These are phyloP conservation scores for Menura novaehollandiae DNA, from an alignment of 2,113 vertebrate genomes.

Conservation along the genomic window DNA sequence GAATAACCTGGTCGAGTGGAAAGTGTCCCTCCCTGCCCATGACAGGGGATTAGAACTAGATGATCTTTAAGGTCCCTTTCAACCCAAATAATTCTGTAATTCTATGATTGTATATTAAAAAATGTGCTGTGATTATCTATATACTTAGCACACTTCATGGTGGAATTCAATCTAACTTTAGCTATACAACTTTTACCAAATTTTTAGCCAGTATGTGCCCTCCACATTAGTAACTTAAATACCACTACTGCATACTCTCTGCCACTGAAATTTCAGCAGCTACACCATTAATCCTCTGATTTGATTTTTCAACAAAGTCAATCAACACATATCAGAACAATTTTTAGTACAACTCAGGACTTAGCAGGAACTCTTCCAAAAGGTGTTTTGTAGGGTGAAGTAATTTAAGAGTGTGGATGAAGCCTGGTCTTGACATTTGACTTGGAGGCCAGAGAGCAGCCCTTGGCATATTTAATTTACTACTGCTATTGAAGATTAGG, in stretches of 20 bases:
- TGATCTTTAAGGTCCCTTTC: background rate
- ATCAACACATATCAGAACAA: background rate
- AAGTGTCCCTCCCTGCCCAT: background rate
- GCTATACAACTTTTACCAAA: background rate
- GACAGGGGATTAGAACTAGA: background rate
- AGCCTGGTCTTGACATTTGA: background rate
- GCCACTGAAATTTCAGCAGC: background rate
- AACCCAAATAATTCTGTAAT: background rate
- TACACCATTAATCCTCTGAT: background rate
- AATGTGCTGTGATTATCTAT: background rate
- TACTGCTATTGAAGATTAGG: background rate
- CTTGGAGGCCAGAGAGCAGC: background rate
- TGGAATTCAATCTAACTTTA: background rate
- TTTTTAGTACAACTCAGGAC: background rate
- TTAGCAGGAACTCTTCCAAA: background rate
- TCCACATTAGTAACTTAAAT: background rate
- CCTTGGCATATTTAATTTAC: background rate
- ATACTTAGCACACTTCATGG: background rate
- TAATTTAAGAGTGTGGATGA: background rate
- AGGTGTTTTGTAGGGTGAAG: background rate
- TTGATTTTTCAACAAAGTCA: background rate
- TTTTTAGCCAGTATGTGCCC: background rate
- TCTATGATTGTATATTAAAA: background rate
- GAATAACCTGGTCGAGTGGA: background rate
- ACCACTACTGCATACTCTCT: background rate